These are phyloP conservation scores for Phoxinus dragarum DNA, from an alignment of 2,797 vertebrate genomes.

Conservation along the genomic window DNA sequence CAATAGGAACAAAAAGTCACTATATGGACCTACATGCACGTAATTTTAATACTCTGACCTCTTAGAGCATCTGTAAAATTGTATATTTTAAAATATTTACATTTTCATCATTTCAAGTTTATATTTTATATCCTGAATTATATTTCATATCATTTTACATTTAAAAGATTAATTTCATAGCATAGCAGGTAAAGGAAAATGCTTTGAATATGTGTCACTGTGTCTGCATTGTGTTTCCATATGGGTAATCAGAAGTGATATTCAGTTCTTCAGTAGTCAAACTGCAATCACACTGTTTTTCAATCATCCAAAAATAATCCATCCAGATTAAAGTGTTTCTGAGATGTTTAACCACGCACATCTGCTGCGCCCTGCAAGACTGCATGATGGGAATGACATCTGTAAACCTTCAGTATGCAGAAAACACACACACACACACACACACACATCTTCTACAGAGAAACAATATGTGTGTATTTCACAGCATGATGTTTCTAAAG, in stretches of 20 bases:
- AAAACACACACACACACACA: background rate
- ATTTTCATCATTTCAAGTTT: background rate
- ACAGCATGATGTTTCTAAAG: background rate
- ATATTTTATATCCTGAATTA: background rate
- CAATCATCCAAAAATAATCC: slow-evolving; percentile 44
- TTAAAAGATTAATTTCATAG: background rate
- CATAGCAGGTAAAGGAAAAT: background rate
- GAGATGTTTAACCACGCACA: slow-evolving; percentile 31
- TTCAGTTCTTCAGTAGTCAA: slow-evolving; percentile 2
- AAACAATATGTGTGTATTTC: background rate
- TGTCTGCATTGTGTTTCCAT: background rate
- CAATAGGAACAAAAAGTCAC: slow-evolving; percentile 12
- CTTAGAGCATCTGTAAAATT: background rate
- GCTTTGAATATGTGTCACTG: background rate
- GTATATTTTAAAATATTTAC: background rate
- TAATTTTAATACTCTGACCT: background rate
- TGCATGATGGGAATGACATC: background rate
- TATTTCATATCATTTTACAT: background rate
- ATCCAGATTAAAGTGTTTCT: slow-evolving; percentile 39
- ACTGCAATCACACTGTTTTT: slow-evolving; percentile 36
- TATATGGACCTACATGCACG: background rate
- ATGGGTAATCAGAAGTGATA: no score
- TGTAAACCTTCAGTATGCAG: background rate
- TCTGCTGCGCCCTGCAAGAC: slow-evolving; percentile 4
- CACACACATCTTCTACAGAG: background rate